A percentile compares a stretch with the other conserved stretches of the same genome.
These are phyloP conservation scores for Phyllotreta cruciferae DNA, from an alignment of 2,888 invertebrate species.

Conservation along the genomic window DNA sequence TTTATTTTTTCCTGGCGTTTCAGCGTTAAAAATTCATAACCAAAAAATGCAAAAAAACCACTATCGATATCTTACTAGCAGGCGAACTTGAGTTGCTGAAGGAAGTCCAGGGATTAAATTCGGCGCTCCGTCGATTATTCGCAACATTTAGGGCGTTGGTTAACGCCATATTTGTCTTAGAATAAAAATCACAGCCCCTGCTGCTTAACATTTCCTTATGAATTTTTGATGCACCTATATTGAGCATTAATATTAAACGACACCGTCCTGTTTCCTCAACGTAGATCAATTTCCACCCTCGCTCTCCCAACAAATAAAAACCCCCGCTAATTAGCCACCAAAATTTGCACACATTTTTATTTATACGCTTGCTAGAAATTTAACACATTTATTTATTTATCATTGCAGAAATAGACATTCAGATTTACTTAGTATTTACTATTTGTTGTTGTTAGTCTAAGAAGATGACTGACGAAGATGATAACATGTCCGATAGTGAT, in stretches of 20 bases:
- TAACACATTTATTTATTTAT: no score
- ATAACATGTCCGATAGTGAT: slow-evolving; percentile 70
- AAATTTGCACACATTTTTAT: no score
- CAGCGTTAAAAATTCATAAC: slow-evolving; percentile 61
- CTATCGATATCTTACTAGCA: slow-evolving; percentile 37
- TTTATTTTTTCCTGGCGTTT: slow-evolving; percentile 43
- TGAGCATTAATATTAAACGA: slow-evolving; percentile 31
- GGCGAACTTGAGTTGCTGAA: slow-evolving; percentile 31
- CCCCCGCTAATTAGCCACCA: slow-evolving; percentile 16
- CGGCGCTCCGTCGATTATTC: slow-evolving; percentile 22
- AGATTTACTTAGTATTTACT: slow-evolving; percentile 33
- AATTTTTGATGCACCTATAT: slow-evolving; percentile 40
- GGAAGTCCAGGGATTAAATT: slow-evolving; percentile 33
- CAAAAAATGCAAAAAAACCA: slow-evolving; percentile 57
- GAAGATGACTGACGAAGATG: slow-evolving; percentile 59
- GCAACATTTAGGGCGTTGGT: slow-evolving; percentile 58
- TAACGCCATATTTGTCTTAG: slow-evolving; percentile 58
- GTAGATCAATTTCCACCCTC: slow-evolving; percentile 3
- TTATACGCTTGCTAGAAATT: slow-evolving; percentile 34
- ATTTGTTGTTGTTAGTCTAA: slow-evolving; percentile 51
- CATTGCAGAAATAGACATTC: slow-evolving; percentile 37
- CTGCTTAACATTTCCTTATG: slow-evolving; percentile 38
- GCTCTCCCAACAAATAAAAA: slow-evolving; percentile 24
- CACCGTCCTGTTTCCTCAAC: slow-evolving; percentile 7
- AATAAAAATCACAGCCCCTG: slow-evolving; percentile 50